phyloP scores from a whole-genome alignment of 2,797 vertebrate species.

The Sebastes wilsoni region DNA sequence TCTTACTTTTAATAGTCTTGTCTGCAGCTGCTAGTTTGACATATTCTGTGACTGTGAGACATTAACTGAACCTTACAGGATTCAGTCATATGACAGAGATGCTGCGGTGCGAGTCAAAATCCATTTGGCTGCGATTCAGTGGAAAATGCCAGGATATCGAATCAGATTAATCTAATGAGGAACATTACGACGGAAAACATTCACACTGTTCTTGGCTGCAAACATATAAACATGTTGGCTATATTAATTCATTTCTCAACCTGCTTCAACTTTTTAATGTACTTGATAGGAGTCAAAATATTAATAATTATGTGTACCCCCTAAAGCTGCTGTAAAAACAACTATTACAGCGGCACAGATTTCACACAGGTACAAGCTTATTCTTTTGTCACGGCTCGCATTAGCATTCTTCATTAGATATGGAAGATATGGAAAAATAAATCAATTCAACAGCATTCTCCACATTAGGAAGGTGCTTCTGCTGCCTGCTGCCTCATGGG shows the following conservation, averaged over 20 bases:
- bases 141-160: conserved; percentile 55
- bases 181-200: conserved; percentile 54
- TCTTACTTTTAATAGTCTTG: conserved; percentile 11
- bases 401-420: conserved; percentile 66
- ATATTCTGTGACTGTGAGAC: conserved; percentile 32
- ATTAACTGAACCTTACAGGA: conserved; percentile 46
- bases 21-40: conserved; percentile 7
- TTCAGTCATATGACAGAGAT: conserved; percentile 35
- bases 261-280: conserved; percentile 42
- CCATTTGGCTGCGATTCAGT: conserved; percentile 59
- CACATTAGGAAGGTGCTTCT: conserved; percentile 67
- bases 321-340: conserved; percentile 44
- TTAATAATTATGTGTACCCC: conserved; percentile 16
- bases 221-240: conserved; percentile 41
- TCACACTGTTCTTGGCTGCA: conserved; percentile 42
- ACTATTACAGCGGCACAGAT: conserved; percentile 17
- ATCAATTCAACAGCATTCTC: conserved; percentile 64
- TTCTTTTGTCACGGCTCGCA: conserved; percentile 40
- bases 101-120: conserved; percentile 55
- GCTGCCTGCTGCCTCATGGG: conserved; percentile 60
- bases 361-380: conserved; percentile 35
- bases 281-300: conserved; percentile 33
- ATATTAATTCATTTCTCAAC: conserved; percentile 40
- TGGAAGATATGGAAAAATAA: conserved; percentile 68
- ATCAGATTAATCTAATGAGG: conserved; percentile 62